Percentiles rank a stretch among this genome's conserved stretches.
Conservation (phyloP, 2,888 invertebrate species). For the Melanargia galathea region DNA sequence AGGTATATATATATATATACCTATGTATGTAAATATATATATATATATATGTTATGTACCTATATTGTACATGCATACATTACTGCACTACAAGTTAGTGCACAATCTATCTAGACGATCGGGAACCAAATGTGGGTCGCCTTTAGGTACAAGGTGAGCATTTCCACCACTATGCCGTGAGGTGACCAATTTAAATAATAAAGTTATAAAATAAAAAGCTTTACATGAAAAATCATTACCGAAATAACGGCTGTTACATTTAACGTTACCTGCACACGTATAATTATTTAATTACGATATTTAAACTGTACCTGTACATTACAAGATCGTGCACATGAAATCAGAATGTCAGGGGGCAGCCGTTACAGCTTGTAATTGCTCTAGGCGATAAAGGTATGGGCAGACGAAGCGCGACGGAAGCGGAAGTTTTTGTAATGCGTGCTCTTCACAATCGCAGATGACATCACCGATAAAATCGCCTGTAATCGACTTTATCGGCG, state of each 20-base stretch:
- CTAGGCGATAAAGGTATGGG: slow-evolving; percentile 26
- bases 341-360: slow-evolving; percentile 38
- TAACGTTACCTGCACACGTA: slow-evolving; percentile 18
- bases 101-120: no score
- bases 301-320: slow-evolving; percentile 12
- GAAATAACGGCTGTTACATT: slow-evolving; percentile 10
- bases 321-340: slow-evolving; percentile 29
- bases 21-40: no score
- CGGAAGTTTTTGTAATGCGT: no score
- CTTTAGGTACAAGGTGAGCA: no score
- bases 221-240: slow-evolving; percentile 10
- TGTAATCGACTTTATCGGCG: no score
- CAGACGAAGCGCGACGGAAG: not conserved
- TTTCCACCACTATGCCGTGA: not conserved
- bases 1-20: no score
- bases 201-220: slow-evolving; percentile 10
- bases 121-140: no score
- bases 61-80: no score
- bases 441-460: no score
- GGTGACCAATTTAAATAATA: not conserved
- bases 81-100: no score
- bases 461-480: no score
- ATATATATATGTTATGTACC: no score
- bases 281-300: slow-evolving; percentile 34
- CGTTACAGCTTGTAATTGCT: slow-evolving; percentile 37